Evolutionary conservation across 2,797 vertebrate species (phyloP).

Genomic region (Xenops minutus): DNA sequence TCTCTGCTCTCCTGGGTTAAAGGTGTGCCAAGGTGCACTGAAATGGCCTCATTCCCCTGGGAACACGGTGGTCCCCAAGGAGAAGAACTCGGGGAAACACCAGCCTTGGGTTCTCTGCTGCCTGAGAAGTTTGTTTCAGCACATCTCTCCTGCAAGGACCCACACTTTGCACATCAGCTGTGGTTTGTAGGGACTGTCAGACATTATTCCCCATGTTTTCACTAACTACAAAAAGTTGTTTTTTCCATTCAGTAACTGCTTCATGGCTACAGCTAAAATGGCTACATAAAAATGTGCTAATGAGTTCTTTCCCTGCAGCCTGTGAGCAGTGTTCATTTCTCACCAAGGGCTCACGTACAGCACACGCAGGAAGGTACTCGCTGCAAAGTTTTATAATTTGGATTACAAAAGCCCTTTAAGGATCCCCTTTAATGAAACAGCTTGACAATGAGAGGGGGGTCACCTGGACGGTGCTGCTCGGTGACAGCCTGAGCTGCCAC

Average conservation of each 20-base stretch:
- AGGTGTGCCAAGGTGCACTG: not conserved
- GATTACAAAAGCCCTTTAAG: not conserved
- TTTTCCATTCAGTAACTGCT: not conserved
- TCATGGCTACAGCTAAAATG: not conserved
- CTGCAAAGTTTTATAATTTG: not conserved
- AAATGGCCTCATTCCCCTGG: not conserved
- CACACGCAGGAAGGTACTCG: accelerated
- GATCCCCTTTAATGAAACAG: not conserved
- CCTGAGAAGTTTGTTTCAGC: not conserved
- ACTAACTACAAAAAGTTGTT: not conserved
- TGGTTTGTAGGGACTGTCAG: not conserved
- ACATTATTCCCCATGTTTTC: not conserved
- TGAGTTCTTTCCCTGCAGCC: not conserved
- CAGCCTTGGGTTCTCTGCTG: not conserved
- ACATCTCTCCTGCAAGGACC: not conserved
- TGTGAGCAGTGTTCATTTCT: not conserved
- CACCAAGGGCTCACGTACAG: accelerated
- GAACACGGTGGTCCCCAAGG: accelerated
- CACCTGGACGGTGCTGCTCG: not conserved
- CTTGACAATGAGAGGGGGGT: not conserved
- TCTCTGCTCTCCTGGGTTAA: not conserved
- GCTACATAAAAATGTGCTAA: not conserved
- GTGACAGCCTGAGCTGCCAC: not conserved
- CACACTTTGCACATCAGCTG: not conserved
- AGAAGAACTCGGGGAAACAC: accelerated